Base-by-base conservation (phyloP, 2,797 vertebrate genomes). In the Acanthornis magna region DNA sequence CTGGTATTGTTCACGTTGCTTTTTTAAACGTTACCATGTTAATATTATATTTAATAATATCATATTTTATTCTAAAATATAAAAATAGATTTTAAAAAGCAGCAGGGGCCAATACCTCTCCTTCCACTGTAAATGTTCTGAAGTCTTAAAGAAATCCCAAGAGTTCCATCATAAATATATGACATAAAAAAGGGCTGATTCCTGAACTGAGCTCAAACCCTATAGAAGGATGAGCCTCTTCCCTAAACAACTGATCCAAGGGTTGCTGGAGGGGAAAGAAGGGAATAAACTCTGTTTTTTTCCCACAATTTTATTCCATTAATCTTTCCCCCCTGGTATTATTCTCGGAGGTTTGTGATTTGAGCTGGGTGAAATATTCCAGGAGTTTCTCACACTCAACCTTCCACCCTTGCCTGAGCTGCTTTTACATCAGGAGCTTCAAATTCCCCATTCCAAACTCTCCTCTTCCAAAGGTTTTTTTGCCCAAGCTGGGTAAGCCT, bases 331-430 rank as follows among this genome's bases (percentile, higher is more conserved):
- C 20, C 30, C 7, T 2, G 0, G 10, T 26, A 5, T 61, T 68
- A 38, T 65, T 94, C 30, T 55, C 53, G 36, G 38, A 43, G 23
- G 16, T 29, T 21, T 9, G 5, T 80, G 62, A 29, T 70, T 78
- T 65, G 38, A 55, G 47, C 48, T 26, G 42, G 12, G 43, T 75
- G 43, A 76, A 81, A 62, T 54, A 61, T 4, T 13, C 73, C 58
- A 66, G 62, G 32, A 18, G 20, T 45, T 45, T 45, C 45, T 45
- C 48, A 43, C 19, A 12, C 15, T 32, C 15, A 42, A 13, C 50
- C 32, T 23, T 19, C 6, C 30, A 34, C 4, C 23, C 4, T 13
- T 20, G 20, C 47, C 50, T 0, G 0, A 10, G 51, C 57, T 54
- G 30, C 20, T 63, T 91, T 57, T 25, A 8, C 20, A 32, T 6